Evolutionary conservation across 2,797 vertebrate species (phyloP).

Genomic region (Xenopus petersii): DNA sequence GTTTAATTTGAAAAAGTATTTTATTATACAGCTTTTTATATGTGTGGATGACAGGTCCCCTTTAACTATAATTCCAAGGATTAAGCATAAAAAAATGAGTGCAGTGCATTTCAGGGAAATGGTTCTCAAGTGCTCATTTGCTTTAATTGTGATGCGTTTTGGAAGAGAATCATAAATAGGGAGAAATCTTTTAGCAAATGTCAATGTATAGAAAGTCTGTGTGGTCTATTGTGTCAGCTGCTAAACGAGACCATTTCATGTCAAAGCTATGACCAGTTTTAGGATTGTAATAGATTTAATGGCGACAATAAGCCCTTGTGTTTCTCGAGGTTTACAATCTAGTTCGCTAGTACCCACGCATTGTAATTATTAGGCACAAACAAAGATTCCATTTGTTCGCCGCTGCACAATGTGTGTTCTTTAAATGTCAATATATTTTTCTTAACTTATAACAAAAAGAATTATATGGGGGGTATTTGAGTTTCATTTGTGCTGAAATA

Average conservation of each 20-base stretch:
- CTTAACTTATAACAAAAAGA: slow-evolving; percentile 55
- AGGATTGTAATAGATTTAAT: slow-evolving; percentile 68
- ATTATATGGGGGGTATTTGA: slow-evolving; percentile 35
- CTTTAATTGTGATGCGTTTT: slow-evolving; percentile 55
- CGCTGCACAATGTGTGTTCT: slow-evolving; percentile 65
- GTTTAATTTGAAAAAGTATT: too few species aligned
- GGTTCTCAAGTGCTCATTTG: background rate
- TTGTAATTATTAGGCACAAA: slow-evolving; percentile 67
- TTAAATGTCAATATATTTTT: slow-evolving; percentile 64
- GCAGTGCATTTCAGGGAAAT: too few species aligned
- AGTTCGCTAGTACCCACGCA: slow-evolving; percentile 67
- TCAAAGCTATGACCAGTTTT: slow-evolving; percentile 65
- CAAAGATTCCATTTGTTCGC: slow-evolving; percentile 69
- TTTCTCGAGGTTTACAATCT: slow-evolving; percentile 67
- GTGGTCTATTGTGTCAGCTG: slow-evolving; percentile 19
- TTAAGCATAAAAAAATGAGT: too few species aligned
- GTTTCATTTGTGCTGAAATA: slow-evolving; percentile 47
- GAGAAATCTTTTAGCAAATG: slow-evolving; percentile 26
- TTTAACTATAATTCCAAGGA: too few species aligned
- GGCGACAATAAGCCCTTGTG: slow-evolving; percentile 72
- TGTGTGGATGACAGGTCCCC: too few species aligned
- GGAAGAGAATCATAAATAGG: background rate
- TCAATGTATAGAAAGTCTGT: slow-evolving; percentile 20
- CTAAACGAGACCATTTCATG: slow-evolving; percentile 54
- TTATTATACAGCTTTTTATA: too few species aligned